Evolutionary conservation across 2,113 vertebrate genomes (phyloP).

Genomic region (Melanocharis versteri): DNA sequence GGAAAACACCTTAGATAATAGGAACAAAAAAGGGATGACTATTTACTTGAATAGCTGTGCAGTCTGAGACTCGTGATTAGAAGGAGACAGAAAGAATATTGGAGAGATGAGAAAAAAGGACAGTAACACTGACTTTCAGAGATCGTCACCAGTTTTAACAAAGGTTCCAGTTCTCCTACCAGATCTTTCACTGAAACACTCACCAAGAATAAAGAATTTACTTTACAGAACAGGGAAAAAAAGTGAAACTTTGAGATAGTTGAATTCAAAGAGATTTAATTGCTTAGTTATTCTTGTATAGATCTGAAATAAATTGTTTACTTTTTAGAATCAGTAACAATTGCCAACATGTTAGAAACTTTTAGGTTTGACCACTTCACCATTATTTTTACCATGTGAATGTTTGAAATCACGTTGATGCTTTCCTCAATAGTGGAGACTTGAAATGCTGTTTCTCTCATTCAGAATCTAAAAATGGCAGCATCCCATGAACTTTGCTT

Average conservation of each 20-base stretch:
- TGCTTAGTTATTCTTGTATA: neutral
- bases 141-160: neutral
- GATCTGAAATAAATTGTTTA: neutral
- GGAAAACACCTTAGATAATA: neutral
- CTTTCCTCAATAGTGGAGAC: neutral
- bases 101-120: neutral
- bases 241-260: neutral
- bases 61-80: neutral
- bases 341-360: neutral
- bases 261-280: neutral
- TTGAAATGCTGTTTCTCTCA: neutral
- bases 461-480: neutral
- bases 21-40: neutral
- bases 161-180: neutral
- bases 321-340: neutral
- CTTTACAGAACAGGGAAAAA: neutral
- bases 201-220: neutral
- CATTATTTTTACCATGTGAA: neutral
- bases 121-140: neutral
- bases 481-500: neutral
- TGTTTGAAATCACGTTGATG: neutral
- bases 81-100: neutral
- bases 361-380: neutral
- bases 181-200: neutral
- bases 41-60: neutral